These are phyloP conservation scores for Aplochiton taeniatus DNA, from an alignment of 2,797 vertebrate species.

Conservation along the genomic window DNA sequence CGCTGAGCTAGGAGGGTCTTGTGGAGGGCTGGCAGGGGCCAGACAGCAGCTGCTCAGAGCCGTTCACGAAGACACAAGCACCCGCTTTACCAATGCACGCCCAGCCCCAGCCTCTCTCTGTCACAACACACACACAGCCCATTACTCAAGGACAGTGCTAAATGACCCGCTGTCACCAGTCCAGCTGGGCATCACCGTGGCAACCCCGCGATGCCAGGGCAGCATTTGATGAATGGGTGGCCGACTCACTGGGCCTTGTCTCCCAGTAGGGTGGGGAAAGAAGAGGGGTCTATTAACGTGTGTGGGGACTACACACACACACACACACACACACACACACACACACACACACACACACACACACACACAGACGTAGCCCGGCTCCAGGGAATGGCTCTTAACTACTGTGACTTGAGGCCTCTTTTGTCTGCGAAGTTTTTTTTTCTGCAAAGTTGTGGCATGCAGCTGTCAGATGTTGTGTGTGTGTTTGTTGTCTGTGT, in stretches of 20 bases:
- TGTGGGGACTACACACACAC: conserved; percentile 1
- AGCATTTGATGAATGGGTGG: conserved; percentile 15
- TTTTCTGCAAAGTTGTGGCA: neutral
- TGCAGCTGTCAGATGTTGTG: conserved; percentile 18
- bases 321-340: conserved; percentile 8
- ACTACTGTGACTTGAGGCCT: conserved; percentile 6
- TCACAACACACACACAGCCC: neutral
- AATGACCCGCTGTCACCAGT: neutral
- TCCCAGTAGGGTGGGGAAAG: neutral
- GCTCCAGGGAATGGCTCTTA: neutral
- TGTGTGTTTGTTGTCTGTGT: neutral
- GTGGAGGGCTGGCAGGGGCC: conserved; percentile 1
- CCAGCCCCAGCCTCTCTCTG: neutral
- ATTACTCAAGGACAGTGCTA: neutral
- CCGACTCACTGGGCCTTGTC: neutral
- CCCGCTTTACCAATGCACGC: conserved; percentile 1
- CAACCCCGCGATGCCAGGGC: neutral
- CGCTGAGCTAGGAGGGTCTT: neutral
- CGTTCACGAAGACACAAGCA: conserved; percentile 7
- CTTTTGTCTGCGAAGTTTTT: conserved; percentile 9
- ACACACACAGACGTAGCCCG: neutral
- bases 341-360: conserved; percentile 11
- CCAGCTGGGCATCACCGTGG: conserved; percentile 5
- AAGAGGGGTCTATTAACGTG: conserved; percentile 11
- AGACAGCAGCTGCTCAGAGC: conserved; percentile 10